A percentile compares a stretch with the other conserved stretches of the same genome.
Conservation (phyloP, 92 coral and sea anemone genomes). For the Bergia sp. region DNA sequence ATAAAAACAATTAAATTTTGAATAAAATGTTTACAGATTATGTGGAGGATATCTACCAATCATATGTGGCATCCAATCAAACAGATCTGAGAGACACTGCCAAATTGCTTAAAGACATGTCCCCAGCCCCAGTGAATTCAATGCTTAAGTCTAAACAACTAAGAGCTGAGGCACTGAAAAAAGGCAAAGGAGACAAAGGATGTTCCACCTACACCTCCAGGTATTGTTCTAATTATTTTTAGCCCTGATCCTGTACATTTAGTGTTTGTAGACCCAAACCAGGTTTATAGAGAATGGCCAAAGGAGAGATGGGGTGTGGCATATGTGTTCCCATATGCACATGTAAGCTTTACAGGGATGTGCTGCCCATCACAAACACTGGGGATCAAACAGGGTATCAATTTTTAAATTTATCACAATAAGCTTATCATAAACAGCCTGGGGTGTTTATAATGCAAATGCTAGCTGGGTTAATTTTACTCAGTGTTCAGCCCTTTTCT, state of each 20-base stretch:
- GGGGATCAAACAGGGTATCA: background rate
- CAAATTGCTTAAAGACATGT: too few relatives aligned
- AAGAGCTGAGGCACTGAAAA: slow-evolving; percentile 41
- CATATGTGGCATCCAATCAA: too few relatives aligned
- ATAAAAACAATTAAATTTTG: too few relatives aligned
- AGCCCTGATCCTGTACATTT: background rate
- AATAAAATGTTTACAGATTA: too few relatives aligned
- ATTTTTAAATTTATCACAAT: too few relatives aligned
- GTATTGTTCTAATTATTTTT: slow-evolving; percentile 15
- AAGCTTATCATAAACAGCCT: background rate
- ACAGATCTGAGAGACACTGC: too few relatives aligned
- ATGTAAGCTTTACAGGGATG: background rate
- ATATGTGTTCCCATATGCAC: background rate
- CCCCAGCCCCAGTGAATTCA: slow-evolving; percentile 45
- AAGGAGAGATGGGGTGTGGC: background rate
- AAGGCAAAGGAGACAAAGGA: slow-evolving; percentile 40
- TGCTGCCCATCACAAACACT: background rate
- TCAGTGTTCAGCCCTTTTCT: background rate
- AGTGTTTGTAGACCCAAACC: background rate
- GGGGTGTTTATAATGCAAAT: background rate
- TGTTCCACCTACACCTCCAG: slow-evolving; percentile 56
- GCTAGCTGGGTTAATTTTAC: background rate
- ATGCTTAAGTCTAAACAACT: slow-evolving; percentile 52
- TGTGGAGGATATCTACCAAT: too few relatives aligned
- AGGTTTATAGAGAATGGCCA: background rate